phyloP scores from a whole-genome alignment of 2,888 invertebrate species.

The Gibbula magus region DNA sequence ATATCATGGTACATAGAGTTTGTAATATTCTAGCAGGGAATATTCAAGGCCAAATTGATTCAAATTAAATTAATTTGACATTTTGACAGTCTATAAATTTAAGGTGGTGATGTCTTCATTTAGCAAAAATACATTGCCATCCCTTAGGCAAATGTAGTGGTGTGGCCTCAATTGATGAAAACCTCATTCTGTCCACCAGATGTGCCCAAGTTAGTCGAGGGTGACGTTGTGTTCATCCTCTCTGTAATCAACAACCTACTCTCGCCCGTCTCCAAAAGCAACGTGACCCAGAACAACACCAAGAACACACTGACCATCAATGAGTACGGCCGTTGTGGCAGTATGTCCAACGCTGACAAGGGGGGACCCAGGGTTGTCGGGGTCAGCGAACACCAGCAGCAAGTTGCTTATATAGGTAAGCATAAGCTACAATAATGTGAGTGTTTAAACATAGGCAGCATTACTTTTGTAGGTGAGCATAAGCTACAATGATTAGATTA shows the following conservation, averaged over 20 bases:
- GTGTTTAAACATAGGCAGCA: too few relatives aligned
- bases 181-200: conserved; percentile 77
- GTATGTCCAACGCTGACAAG: conserved; percentile 60
- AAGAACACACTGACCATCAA: conserved; percentile 66
- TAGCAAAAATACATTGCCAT: too few relatives aligned
- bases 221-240: conserved; percentile 92
- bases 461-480: too few relatives aligned
- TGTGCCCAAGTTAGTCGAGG: conserved; percentile 89
- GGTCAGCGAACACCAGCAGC: conserved; percentile 4
- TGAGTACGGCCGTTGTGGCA: conserved; percentile 65
- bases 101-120: too few relatives aligned
- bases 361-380: conserved; percentile 1
- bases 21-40: too few relatives aligned
- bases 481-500: too few relatives aligned
- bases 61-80: too few relatives aligned
- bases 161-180: too few relatives aligned
- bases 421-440: neutral
- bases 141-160: too few relatives aligned
- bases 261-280: conserved; percentile 76
- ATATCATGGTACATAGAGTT: too few relatives aligned
- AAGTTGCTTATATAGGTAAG: neutral
- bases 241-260: conserved; percentile 92
- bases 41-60: too few relatives aligned
- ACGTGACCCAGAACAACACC: conserved; percentile 63
- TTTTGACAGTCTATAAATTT: too few relatives aligned